phyloP scores from a whole-genome alignment of 1,140 invertebrate species.

The Lanistes nyassanus region DNA sequence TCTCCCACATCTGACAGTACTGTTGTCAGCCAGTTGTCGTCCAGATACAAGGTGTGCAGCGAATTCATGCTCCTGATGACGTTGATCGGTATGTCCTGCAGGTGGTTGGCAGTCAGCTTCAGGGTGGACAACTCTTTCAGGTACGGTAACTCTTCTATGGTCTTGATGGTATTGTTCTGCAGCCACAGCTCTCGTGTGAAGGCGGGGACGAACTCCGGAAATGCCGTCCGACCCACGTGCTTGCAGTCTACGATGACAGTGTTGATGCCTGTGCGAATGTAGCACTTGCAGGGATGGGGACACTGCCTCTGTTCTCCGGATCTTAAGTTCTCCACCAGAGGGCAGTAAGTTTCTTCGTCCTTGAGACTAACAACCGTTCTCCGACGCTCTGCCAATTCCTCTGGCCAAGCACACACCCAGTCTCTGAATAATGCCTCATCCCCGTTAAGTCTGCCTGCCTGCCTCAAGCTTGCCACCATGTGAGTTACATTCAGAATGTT shows the following conservation, averaged over 20 bases:
- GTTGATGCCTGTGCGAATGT: slow-evolving; percentile 31
- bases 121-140: slow-evolving; percentile 17
- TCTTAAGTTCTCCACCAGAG: neutral
- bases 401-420: slow-evolving; percentile 43
- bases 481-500: slow-evolving; percentile 40
- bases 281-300: slow-evolving; percentile 42
- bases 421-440: slow-evolving; percentile 43
- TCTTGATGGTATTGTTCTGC: slow-evolving; percentile 44
- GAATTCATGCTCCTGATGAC: slow-evolving; percentile 25
- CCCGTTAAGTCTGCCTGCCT: slow-evolving; percentile 23
- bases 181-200: slow-evolving; percentile 45
- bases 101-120: slow-evolving; percentile 9
- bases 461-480: slow-evolving; percentile 24
- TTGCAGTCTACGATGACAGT: slow-evolving; percentile 50
- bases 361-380: slow-evolving; percentile 28
- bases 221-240: slow-evolving; percentile 10
- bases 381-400: slow-evolving; percentile 34
- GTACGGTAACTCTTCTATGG: slow-evolving; percentile 15
- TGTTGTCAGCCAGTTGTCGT: slow-evolving; percentile 42
- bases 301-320: slow-evolving; percentile 19
- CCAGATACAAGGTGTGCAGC: slow-evolving; percentile 32
- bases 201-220: slow-evolving; percentile 35
- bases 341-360: slow-evolving; percentile 45
- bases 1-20: slow-evolving; percentile 31
- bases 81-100: slow-evolving; percentile 22